A percentile compares a stretch with the other conserved stretches of the same genome.
Evolutionary conservation across 1,140 invertebrate genomes (phyloP).

Genomic region (Aphaenogaster ashmeadi): DNA sequence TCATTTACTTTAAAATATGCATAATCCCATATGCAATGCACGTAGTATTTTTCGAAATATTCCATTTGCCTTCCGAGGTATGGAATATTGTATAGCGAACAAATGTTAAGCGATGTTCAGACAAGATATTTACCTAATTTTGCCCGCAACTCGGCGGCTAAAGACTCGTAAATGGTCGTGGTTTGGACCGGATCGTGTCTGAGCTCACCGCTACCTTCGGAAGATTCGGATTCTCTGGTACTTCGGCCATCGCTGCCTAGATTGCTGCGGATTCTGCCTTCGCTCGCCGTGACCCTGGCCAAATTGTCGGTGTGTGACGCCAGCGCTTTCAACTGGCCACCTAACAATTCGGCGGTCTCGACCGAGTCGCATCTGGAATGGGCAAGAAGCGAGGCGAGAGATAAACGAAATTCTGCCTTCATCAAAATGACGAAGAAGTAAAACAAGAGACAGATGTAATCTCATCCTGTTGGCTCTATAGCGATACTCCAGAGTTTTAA

Average conservation of each 20-base stretch:
- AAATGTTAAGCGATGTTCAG: neutral
- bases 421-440: neutral
- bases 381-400: neutral
- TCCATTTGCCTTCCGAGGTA: neutral
- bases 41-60: neutral
- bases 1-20: neutral
- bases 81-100: neutral
- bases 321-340: conserved; percentile 93
- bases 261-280: conserved; percentile 90
- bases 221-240: conserved; percentile 92
- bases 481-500: neutral
- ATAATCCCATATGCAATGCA: neutral
- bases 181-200: conserved; percentile 88
- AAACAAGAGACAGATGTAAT: neutral
- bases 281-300: conserved; percentile 91
- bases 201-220: conserved; percentile 90
- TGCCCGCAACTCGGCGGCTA: conserved; percentile 96
- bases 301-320: conserved; percentile 95
- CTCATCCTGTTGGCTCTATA: neutral
- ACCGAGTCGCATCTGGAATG: conserved; percentile 93
- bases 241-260: conserved; percentile 92
- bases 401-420: conserved; percentile 1
- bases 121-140: conserved; percentile 89
- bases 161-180: conserved; percentile 94
- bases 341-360: conserved; percentile 95